These are phyloP conservation scores for Trypoxylon attenuatum DNA, from an alignment of 2,888 invertebrate species.

Conservation along the genomic window DNA sequence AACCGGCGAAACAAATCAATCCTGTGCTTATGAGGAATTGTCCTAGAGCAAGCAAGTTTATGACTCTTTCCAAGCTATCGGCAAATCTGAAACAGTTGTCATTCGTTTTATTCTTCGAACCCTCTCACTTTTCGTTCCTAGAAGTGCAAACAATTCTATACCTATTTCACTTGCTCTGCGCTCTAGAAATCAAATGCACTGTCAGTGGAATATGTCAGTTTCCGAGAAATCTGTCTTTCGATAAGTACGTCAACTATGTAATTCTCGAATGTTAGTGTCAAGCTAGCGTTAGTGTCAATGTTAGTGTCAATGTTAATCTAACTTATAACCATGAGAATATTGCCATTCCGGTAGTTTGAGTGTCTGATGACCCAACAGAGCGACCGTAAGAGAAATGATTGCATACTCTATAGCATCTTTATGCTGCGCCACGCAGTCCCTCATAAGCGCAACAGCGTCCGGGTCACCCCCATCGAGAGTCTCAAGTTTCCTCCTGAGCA, in stretches of 20 bases:
- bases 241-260: too few relatives aligned
- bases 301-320: too few relatives aligned
- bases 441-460: slow-evolving; percentile 20
- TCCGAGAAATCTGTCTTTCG: too few relatives aligned
- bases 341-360: too few relatives aligned
- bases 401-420: slow-evolving; percentile 63
- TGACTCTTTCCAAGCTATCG: slow-evolving; percentile 59
- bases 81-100: slow-evolving; percentile 61
- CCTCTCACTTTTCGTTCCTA: background rate
- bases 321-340: too few relatives aligned
- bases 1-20: slow-evolving; percentile 66
- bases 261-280: too few relatives aligned
- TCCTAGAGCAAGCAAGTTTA: slow-evolving; percentile 63
- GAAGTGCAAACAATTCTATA: background rate
- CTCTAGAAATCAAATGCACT: too few relatives aligned
- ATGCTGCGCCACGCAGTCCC: slow-evolving; percentile 57
- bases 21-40: slow-evolving; percentile 66
- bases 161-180: background rate
- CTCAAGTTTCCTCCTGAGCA: slow-evolving; percentile 55
- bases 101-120: too few relatives aligned
- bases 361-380: too few relatives aligned
- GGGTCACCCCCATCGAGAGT: slow-evolving; percentile 40
- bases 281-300: too few relatives aligned
- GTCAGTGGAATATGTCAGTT: background rate
- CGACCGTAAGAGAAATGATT: background rate